Percentiles rank a stretch among this genome's conserved stretches.
phyloP scores from a whole-genome alignment of 1,140 invertebrate genomes.

The Rhagoletis zephyria region DNA sequence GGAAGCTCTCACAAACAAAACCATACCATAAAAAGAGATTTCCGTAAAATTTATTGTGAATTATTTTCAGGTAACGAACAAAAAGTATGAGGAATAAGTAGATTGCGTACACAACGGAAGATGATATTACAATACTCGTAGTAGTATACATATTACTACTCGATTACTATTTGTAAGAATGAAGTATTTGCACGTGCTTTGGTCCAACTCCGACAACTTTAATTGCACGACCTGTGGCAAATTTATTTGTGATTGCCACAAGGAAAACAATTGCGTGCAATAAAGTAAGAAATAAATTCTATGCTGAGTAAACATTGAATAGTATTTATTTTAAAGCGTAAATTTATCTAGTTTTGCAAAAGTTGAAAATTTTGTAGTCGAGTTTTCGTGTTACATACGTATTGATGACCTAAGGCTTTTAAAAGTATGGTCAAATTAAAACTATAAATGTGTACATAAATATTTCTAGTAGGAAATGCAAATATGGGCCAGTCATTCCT shows the following conservation, averaged over 20 bases:
- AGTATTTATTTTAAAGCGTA: not conserved
- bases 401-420: too few species aligned
- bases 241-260: not conserved
- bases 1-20: not conserved
- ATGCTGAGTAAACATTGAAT: not conserved
- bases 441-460: too few species aligned
- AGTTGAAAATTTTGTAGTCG: not conserved
- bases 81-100: not conserved
- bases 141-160: not conserved
- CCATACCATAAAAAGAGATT: conserved; percentile 43
- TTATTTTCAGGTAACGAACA: conserved; percentile 2
- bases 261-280: conserved; percentile 1
- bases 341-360: not conserved
- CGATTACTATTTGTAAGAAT: not conserved
- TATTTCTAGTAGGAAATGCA: too few species aligned
- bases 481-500: too few species aligned
- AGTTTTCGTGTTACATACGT: too few species aligned
- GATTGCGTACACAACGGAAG: not conserved
- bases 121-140: conserved; percentile 22
- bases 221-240: conserved; percentile 1
- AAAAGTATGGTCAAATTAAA: too few species aligned
- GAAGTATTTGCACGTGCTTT: conserved; percentile 4
- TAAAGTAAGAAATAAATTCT: not conserved
- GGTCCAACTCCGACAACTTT: not conserved
- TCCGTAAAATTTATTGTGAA: conserved; percentile 32